phyloP scores from a whole-genome alignment of 2,888 invertebrate species.

The Vanessa cardui region DNA sequence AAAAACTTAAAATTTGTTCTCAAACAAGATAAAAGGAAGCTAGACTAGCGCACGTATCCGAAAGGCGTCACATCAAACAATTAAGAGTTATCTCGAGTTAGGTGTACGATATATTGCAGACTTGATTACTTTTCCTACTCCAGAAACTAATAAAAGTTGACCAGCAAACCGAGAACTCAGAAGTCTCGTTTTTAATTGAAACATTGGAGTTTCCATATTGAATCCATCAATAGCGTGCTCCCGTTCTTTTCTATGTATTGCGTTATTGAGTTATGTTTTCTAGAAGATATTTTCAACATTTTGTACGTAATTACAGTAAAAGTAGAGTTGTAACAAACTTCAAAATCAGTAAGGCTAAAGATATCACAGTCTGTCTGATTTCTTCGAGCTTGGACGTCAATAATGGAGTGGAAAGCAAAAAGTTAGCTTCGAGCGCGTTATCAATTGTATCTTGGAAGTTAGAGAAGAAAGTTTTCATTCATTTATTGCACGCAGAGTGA shows the following conservation, averaged over 20 bases:
- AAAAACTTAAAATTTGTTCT: conserved; percentile 53
- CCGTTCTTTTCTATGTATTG: conserved; percentile 24
- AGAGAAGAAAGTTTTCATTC: conserved; percentile 66
- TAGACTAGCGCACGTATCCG: conserved; percentile 46
- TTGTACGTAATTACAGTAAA: conserved; percentile 10
- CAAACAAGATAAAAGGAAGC: conserved; percentile 49
- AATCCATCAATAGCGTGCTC: conserved; percentile 42
- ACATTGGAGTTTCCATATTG: conserved; percentile 52
- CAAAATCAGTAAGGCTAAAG: conserved; percentile 51
- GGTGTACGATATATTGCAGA: conserved; percentile 66
- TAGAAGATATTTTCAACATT: conserved; percentile 12
- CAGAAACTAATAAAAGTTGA: conserved; percentile 75
- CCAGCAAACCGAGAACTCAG: conserved; percentile 64
- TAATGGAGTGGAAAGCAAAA: conserved; percentile 70
- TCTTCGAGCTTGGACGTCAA: conserved; percentile 60
- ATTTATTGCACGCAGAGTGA: conserved; percentile 70
- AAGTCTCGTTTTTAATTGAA: conserved; percentile 69
- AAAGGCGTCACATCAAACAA: conserved; percentile 66
- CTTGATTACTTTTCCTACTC: conserved; percentile 76
- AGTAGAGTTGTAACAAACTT: conserved; percentile 37
- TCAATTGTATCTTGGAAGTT: conserved; percentile 74
- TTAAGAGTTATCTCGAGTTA: conserved; percentile 69
- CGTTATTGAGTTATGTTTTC: conserved; percentile 7
- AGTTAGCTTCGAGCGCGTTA: conserved; percentile 71
- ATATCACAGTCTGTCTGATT: conserved; percentile 54